These are phyloP conservation scores for Acrocephalus arundinaceus DNA, from an alignment of 2,113 vertebrate species.

Conservation along the genomic window DNA sequence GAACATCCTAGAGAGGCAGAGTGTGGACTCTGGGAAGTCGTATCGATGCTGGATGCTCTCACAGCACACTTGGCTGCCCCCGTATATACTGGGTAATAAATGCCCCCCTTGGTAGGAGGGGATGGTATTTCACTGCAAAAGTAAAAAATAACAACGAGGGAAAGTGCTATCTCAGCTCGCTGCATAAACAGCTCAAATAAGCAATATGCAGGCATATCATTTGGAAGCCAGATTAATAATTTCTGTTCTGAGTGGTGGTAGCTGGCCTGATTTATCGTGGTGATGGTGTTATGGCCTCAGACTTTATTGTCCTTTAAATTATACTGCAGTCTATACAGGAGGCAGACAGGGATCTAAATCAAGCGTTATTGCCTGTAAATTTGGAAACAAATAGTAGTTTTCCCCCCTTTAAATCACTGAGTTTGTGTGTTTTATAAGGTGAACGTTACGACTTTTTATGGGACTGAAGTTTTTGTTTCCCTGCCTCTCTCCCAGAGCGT, in stretches of 20 bases:
- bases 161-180: slow-evolving; percentile 71
- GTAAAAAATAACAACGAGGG: slow-evolving; percentile 45
- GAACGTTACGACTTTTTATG: slow-evolving; percentile 21
- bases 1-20: background rate
- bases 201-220: slow-evolving; percentile 58
- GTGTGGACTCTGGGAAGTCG: background rate
- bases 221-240: slow-evolving; percentile 75
- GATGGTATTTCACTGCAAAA: slow-evolving; percentile 54
- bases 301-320: slow-evolving; percentile 83
- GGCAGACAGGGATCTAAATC: slow-evolving; percentile 75
- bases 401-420: slow-evolving; percentile 66
- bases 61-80: background rate
- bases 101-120: slow-evolving; percentile 12
- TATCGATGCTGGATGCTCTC: background rate
- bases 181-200: slow-evolving; percentile 66
- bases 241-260: slow-evolving; percentile 61
- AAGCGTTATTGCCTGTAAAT: slow-evolving; percentile 78
- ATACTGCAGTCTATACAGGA: slow-evolving; percentile 73
- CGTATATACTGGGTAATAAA: background rate
- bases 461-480: background rate
- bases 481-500: background rate
- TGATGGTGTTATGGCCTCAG: slow-evolving; percentile 62
- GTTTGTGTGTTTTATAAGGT: slow-evolving; percentile 64
- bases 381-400: slow-evolving; percentile 79
- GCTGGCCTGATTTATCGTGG: slow-evolving; percentile 69